These are phyloP conservation scores for Encarsia formosa DNA, from an alignment of 2,888 invertebrate genomes.

Conservation along the genomic window DNA sequence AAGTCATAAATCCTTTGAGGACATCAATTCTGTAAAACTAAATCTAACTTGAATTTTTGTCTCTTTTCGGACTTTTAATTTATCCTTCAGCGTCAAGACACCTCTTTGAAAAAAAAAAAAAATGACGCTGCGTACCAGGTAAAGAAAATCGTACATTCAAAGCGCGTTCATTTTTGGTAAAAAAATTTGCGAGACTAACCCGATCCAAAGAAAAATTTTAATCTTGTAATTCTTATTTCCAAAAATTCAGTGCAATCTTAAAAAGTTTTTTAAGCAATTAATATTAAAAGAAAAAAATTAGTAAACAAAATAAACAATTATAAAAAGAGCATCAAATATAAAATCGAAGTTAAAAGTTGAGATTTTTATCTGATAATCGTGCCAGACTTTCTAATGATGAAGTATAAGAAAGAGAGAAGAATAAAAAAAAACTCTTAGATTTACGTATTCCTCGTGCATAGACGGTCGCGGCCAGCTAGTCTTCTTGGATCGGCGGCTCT, in stretches of 20 bases:
- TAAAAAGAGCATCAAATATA: no score
- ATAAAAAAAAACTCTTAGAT: background rate
- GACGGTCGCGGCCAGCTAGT: background rate
- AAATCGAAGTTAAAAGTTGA: slow-evolving; percentile 7
- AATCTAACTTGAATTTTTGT: no score
- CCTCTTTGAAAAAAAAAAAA: slow-evolving; percentile 10
- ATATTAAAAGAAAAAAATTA: no score
- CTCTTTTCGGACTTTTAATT: no score
- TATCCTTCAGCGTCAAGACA: slow-evolving; percentile 17
- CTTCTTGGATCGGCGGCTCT: background rate
- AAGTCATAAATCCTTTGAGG: no score
- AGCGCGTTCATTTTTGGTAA: slow-evolving; percentile 3
- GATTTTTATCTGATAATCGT: slow-evolving; percentile 17
- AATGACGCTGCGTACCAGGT: background rate
- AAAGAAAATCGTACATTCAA: slow-evolving; percentile 1
- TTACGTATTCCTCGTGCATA: slow-evolving; percentile 29
- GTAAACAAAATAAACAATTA: no score
- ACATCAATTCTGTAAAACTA: no score
- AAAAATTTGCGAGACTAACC: background rate
- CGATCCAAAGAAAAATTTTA: no score
- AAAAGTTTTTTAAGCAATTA: no score
- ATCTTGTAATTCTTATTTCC: no score
- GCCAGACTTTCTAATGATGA: background rate
- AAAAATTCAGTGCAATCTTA: no score
- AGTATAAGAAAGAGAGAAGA: no score